Conservation (phyloP, 2,113 vertebrate species). For the Desmodus rotundus region DNA sequence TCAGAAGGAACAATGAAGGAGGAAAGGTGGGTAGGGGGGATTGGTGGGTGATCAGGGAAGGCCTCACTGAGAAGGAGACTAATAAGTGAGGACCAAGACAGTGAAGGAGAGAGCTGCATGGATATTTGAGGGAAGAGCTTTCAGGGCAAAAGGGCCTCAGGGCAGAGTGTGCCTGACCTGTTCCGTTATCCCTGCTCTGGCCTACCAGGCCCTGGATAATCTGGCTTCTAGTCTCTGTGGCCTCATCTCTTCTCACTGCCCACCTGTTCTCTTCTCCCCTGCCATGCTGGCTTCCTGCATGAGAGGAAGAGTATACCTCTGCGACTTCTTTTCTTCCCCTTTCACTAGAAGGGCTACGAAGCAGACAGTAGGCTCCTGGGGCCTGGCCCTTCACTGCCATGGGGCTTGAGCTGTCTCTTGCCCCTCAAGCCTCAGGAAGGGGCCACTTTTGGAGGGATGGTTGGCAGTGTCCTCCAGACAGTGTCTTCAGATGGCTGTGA, state of each 20-base stretch:
- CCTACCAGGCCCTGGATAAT: too few relatives aligned
- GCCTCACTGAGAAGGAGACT: background rate
- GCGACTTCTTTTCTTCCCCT: background rate
- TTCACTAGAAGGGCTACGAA: background rate
- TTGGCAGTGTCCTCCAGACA: background rate
- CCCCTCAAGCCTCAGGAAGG: background rate
- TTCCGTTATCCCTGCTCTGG: background rate
- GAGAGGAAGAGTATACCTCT: too few relatives aligned
- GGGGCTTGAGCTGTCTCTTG: background rate
- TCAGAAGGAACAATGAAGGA: background rate
- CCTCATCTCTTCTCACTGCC: too few relatives aligned
- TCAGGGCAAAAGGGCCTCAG: background rate
- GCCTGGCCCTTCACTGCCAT: fast-evolving
- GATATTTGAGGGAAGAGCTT: background rate
- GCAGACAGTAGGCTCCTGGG: too few relatives aligned
- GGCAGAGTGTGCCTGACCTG: background rate
- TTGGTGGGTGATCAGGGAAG: background rate
- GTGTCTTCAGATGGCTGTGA: background rate
- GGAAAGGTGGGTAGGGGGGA: background rate
- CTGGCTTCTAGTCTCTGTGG: too few relatives aligned
- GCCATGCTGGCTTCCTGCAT: too few relatives aligned
- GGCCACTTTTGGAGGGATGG: background rate
- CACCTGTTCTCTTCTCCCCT: too few relatives aligned
- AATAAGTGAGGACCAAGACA: background rate
- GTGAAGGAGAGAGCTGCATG: background rate